phyloP scores from a whole-genome alignment of 1,140 invertebrate genomes.

The Campoletis sonorensis region DNA sequence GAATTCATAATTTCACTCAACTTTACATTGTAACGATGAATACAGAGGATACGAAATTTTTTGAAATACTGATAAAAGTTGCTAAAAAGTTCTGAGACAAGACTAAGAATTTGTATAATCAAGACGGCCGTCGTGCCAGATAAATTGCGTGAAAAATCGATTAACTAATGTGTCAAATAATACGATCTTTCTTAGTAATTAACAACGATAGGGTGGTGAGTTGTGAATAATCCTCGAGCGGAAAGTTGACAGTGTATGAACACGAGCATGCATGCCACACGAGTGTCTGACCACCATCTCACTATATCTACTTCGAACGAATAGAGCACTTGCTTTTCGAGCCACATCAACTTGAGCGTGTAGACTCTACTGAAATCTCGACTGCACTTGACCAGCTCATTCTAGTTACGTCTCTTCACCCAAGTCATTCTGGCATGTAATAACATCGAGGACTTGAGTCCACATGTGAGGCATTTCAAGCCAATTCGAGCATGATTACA shows the following conservation, averaged over 20 bases:
- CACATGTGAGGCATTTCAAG: not conserved
- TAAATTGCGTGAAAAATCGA: not conserved
- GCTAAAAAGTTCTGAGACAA: not conserved
- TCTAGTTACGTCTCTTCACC: not conserved
- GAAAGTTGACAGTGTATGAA: not conserved
- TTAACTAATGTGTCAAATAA: not conserved
- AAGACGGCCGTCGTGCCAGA: not conserved
- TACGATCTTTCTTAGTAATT: constrained; percentile 14
- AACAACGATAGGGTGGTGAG: not conserved
- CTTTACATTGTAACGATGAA: no score
- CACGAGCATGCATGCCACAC: not conserved
- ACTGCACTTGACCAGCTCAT: not conserved
- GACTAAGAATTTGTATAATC: not conserved
- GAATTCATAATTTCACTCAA: no score
- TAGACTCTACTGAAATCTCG: not conserved
- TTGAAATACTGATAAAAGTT: no score
- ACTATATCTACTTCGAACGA: constrained; percentile 27
- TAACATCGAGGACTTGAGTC: not conserved
- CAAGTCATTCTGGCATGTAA: not conserved
- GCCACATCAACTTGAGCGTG: not conserved
- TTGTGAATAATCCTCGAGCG: not conserved
- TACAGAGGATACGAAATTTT: no score
- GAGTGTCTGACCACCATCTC: constrained; percentile 21
- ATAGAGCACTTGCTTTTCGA: not conserved
- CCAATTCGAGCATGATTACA: not conserved